Evolutionary conservation across 2,888 invertebrate genomes (phyloP).

Genomic region (Clepsis dumicolana): DNA sequence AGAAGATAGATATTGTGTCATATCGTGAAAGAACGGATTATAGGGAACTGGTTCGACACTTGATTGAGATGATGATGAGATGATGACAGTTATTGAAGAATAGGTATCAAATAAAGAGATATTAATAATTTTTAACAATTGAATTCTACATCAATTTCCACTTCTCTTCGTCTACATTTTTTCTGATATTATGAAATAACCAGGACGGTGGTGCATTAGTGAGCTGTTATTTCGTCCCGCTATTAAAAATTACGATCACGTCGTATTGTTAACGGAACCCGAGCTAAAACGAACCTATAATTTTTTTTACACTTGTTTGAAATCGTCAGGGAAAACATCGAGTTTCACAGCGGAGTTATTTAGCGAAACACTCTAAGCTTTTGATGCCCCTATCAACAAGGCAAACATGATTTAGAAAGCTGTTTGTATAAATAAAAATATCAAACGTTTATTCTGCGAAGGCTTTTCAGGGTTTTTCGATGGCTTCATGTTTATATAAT

Average conservation of each 20-base stretch:
- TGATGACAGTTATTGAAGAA: no score
- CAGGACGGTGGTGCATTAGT: no score
- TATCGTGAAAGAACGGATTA: no score
- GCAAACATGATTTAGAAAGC: conserved; percentile 30
- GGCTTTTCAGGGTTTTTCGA: conserved; percentile 17
- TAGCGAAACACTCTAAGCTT: conserved; percentile 35
- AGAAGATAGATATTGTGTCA: no score
- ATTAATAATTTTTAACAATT: no score
- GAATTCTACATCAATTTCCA: no score
- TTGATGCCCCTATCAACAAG: conserved; percentile 39
- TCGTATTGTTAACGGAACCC: conserved; percentile 13
- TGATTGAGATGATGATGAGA: no score
- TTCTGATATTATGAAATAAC: no score
- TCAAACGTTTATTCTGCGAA: conserved; percentile 11
- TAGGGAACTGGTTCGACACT: no score
- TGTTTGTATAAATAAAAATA: conserved; percentile 23
- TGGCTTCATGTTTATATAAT: conserved; percentile 14
- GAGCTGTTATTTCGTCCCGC: no score
- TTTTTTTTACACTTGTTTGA: conserved; percentile 18
- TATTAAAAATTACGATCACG: not conserved
- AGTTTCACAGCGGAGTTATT: conserved; percentile 33
- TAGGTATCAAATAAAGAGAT: no score
- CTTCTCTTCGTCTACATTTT: no score
- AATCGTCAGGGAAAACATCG: conserved; percentile 38
- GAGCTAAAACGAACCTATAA: not conserved